phyloP scores from a whole-genome alignment of 2,888 invertebrate genomes.

The Melikaiella ostensackeni region DNA sequence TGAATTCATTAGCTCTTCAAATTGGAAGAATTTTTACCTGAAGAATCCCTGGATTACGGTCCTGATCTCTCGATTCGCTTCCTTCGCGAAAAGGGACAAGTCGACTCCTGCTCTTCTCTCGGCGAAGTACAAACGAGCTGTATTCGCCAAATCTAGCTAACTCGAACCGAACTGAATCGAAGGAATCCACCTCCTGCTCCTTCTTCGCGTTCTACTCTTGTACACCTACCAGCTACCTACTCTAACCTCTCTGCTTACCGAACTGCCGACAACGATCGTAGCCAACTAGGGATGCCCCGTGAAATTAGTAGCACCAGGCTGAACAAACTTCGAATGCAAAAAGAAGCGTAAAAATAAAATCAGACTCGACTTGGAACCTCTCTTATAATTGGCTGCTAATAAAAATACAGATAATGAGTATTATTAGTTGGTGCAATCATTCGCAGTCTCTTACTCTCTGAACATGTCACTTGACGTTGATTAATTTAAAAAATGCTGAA shows the following conservation, averaged over 20 bases:
- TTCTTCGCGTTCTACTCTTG: constrained; percentile 18
- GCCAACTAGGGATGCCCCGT: constrained; percentile 22
- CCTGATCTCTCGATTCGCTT: constrained; percentile 36
- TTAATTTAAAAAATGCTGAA: too few relatives aligned
- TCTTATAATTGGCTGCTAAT: neutral
- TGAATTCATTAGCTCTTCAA: neutral
- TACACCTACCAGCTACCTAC: constrained; percentile 34
- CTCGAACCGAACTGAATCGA: constrained; percentile 71
- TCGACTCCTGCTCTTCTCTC: constrained; percentile 42
- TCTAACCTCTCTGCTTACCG: constrained; percentile 23
- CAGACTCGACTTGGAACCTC: neutral
- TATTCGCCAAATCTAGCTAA: constrained; percentile 73
- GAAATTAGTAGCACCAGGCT: constrained; percentile 33
- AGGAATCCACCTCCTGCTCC: constrained; percentile 62
- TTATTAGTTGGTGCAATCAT: neutral
- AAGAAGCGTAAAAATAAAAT: neutral
- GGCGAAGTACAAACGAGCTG: constrained; percentile 72
- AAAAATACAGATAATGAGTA: neutral
- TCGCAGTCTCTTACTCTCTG: neutral
- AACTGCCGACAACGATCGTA: constrained; percentile 33
- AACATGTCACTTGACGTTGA: too few relatives aligned
- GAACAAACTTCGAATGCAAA: constrained; percentile 6
- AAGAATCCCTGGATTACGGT: constrained; percentile 27
- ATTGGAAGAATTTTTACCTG: constrained; percentile 20
- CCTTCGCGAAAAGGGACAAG: constrained; percentile 24